Percentiles rank a stretch among this genome's conserved stretches.
Conservation (phyloP, 2,888 invertebrate species). For the Crossocerus cetratus region DNA sequence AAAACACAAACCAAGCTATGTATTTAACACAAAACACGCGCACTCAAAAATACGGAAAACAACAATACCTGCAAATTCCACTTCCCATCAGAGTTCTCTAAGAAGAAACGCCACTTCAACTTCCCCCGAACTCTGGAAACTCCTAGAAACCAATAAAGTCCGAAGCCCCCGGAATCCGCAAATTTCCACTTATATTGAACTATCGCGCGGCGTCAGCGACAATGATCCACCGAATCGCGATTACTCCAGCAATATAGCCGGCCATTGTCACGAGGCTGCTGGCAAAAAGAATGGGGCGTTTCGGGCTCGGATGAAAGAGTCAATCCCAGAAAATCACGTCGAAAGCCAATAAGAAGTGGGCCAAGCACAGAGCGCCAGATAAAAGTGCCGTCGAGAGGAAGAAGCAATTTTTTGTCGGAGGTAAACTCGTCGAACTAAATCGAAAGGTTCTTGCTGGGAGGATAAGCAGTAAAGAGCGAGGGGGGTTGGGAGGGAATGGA, state of each 20-base stretch:
- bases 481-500: neutral
- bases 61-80: too few species aligned
- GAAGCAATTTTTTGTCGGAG: neutral
- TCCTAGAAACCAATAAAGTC: too few species aligned
- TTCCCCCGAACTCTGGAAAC: too few species aligned
- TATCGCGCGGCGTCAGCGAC: too few species aligned
- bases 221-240: neutral
- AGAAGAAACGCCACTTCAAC: too few species aligned
- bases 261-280: neutral
- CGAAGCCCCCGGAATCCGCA: too few species aligned
- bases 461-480: slow-evolving; percentile 4
- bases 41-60: too few species aligned
- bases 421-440: neutral
- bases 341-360: slow-evolving; percentile 1
- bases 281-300: neutral
- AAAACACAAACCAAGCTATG: too few species aligned
- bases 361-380: slow-evolving; percentile 6
- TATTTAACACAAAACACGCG: too few species aligned
- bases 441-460: neutral
- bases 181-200: too few species aligned
- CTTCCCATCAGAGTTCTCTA: too few species aligned
- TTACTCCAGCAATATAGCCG: neutral
- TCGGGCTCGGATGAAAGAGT: neutral
- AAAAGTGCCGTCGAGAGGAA: slow-evolving; percentile 12
- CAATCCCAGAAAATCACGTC: neutral